Evolutionary conservation across 23 tunicate genomes (phyloP).

Genomic region (Corella eumyota): DNA sequence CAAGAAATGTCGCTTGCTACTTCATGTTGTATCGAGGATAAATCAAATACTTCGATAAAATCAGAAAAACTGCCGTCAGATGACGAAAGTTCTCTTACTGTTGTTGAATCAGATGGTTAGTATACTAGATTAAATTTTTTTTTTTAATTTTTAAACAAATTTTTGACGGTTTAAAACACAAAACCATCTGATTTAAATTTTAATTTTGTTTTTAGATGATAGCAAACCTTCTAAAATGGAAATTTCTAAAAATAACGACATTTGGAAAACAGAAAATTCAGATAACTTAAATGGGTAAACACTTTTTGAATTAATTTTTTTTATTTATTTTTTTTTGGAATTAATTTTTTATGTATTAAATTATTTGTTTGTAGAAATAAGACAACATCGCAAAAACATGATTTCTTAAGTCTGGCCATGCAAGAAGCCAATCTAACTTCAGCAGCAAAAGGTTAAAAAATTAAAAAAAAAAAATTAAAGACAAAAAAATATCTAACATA

Average conservation of each 20-base stretch:
- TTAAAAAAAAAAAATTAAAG: too few species aligned
- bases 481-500: too few species aligned
- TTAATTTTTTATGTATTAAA: background rate
- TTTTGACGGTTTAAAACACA: too few species aligned
- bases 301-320: background rate
- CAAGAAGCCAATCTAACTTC: constrained; percentile 36
- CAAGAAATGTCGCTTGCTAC: constrained; percentile 54
- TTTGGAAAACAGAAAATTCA: too few species aligned
- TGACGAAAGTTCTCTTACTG: constrained; percentile 7
- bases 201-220: too few species aligned
- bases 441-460: constrained; percentile 18
- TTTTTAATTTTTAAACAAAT: background rate
- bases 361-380: background rate
- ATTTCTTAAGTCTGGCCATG: constrained; percentile 54
- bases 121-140: background rate
- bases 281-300: background rate
- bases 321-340: background rate
- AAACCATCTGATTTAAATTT: too few species aligned
- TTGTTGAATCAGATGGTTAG: constrained; percentile 22
- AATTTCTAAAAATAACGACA: too few species aligned
- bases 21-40: constrained; percentile 5
- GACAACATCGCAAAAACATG: background rate
- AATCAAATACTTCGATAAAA: background rate
- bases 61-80: too few species aligned
- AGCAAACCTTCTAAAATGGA: too few species aligned